Evolutionary conservation across 2,113 vertebrate species (phyloP).

Genomic region (Hippocampus barbouri): DNA sequence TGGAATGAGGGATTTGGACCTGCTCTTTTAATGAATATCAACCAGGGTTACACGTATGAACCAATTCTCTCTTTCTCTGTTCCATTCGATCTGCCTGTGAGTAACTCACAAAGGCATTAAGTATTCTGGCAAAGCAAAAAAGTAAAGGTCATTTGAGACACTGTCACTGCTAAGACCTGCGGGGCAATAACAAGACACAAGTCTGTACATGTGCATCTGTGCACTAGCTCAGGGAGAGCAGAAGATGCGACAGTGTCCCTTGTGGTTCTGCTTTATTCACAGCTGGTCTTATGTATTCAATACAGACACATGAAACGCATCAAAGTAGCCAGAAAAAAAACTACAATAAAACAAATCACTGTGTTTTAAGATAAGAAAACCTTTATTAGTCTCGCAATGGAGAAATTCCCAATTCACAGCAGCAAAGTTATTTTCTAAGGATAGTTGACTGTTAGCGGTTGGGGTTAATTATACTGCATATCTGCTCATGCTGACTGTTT

Average conservation of each 20-base stretch:
- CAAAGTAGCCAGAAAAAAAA: background rate
- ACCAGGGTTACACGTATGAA: slow-evolving; percentile 32
- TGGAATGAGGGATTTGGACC: slow-evolving; percentile 22
- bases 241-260: slow-evolving; percentile 37
- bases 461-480: background rate
- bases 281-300: slow-evolving; percentile 25
- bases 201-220: slow-evolving; percentile 15
- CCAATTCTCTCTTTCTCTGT: background rate
- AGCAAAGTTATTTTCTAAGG: too few species aligned
- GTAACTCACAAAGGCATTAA: background rate
- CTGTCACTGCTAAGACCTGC: slow-evolving; percentile 36
- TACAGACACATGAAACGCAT: slow-evolving; percentile 20
- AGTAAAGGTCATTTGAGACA: slow-evolving; percentile 60
- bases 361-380: too few species aligned
- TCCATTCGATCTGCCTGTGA: background rate
- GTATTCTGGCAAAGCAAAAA: slow-evolving; percentile 2
- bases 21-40: slow-evolving; percentile 24
- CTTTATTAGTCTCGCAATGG: too few species aligned
- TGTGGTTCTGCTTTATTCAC: slow-evolving; percentile 37
- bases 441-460: background rate
- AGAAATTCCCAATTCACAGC: too few species aligned
- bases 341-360: background rate
- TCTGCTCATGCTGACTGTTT: background rate
- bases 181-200: slow-evolving; percentile 22
- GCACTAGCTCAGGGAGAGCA: slow-evolving; percentile 24